A percentile compares a stretch with the other conserved stretches of the same genome.
phyloP scores from a whole-genome alignment of 30 jellyfish, hydroid and myxozoan genomes.

The Pelagia noctiluca region DNA sequence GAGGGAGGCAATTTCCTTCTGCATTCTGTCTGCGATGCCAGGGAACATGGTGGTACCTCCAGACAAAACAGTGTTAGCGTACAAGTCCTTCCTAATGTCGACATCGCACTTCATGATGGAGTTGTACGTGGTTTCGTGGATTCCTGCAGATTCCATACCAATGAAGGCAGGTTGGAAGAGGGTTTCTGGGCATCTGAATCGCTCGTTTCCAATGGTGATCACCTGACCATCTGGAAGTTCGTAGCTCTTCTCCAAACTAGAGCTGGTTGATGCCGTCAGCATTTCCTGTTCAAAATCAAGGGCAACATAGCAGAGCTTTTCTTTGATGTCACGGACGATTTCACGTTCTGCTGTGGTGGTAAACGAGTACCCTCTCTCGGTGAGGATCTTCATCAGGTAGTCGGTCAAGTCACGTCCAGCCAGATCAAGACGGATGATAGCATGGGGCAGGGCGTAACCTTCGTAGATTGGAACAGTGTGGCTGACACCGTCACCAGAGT shows the following conservation, averaged over 20 bases:
- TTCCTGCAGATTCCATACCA: constrained; percentile 99
- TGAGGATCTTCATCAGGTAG: constrained; percentile 98
- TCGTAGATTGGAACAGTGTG: constrained; percentile 99
- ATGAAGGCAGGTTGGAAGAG: constrained; percentile 99
- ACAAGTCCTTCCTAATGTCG: constrained; percentile 99
- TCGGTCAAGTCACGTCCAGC: constrained; percentile 99
- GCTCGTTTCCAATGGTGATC: constrained; percentile 99
- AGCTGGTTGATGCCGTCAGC: constrained; percentile 99
- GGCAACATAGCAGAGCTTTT: constrained; percentile 99
- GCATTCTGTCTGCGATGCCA: constrained; percentile 99
- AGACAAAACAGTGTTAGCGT: constrained; percentile 99
- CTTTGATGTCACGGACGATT: constrained; percentile 99
- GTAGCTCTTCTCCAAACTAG: constrained; percentile 99
- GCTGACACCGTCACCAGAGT: constrained; percentile 99
- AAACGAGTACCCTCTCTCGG: constrained; percentile 99
- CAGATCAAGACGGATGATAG: constrained; percentile 99
- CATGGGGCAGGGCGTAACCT: constrained; percentile 99
- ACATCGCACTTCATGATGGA: constrained; percentile 99
- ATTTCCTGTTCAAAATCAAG: constrained; percentile 99
- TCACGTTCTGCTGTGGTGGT: constrained; percentile 99
- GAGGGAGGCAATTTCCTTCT: constrained; percentile 98
- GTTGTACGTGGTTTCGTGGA: constrained; percentile 99
- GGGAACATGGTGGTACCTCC: constrained; percentile 99
- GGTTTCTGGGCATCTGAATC: constrained; percentile 99
- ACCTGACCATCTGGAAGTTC: constrained; percentile 99